Percentiles rank a stretch among this genome's conserved stretches.
phyloP scores from a whole-genome alignment of 2,888 invertebrate genomes.

The Heliconius hortense region DNA sequence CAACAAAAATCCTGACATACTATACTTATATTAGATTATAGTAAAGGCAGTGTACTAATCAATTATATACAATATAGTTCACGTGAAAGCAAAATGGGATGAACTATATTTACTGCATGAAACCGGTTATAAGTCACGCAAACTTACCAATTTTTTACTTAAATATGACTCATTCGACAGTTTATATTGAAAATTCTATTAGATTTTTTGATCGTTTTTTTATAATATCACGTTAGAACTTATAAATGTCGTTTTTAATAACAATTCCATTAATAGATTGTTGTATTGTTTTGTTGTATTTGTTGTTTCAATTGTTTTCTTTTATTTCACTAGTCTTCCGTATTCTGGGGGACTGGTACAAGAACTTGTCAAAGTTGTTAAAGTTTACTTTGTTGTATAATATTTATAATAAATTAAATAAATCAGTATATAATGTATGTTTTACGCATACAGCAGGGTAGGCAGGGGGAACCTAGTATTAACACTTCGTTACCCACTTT shows the following conservation, averaged over 20 bases:
- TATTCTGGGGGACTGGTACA: too few species aligned
- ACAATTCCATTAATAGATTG: neutral
- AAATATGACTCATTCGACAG: slow-evolving; percentile 25
- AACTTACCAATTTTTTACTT: slow-evolving; percentile 39
- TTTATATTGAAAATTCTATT: slow-evolving; percentile 13
- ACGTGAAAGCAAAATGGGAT: slow-evolving; percentile 29
- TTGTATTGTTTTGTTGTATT: neutral
- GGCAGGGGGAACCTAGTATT: too few species aligned
- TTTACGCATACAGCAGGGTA: too few species aligned
- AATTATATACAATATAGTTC: slow-evolving; percentile 20
- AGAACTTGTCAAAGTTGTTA: too few species aligned
- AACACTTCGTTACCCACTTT: too few species aligned
- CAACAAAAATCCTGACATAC: neutral
- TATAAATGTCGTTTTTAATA: slow-evolving; percentile 1
- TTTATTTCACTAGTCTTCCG: too few species aligned
- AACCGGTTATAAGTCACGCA: slow-evolving; percentile 33
- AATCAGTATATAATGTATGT: too few species aligned
- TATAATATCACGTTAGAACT: neutral
- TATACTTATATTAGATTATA: neutral
- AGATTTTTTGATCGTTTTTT: neutral
- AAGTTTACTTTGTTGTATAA: too few species aligned
- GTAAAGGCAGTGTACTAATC: slow-evolving; percentile 10
- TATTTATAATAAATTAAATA: too few species aligned
- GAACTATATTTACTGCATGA: slow-evolving; percentile 28
- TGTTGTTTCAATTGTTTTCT: neutral